A percentile compares a stretch with the other conserved stretches of the same genome.
phyloP scores from a whole-genome alignment of 2,888 invertebrate species.

The Gisinianus flammeolus region DNA sequence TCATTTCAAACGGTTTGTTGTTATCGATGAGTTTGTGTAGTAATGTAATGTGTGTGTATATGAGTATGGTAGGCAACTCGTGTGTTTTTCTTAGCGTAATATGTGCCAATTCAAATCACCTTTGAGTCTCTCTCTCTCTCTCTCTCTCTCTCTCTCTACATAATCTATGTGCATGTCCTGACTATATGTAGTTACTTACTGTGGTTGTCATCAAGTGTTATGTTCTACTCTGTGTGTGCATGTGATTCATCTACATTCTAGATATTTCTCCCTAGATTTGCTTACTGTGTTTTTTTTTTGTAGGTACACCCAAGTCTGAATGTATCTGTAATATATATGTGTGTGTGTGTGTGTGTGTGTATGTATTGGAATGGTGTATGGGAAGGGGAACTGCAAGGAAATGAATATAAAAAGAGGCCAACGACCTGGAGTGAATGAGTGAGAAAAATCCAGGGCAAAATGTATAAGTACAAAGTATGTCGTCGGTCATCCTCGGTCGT shows the following conservation, averaged over 20 bases:
- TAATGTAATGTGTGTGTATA: constrained; percentile 4
- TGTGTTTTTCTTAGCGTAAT: background rate
- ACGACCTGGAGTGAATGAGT: constrained; percentile 39
- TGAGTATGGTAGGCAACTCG: background rate
- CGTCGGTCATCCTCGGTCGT: constrained; percentile 43
- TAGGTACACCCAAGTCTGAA: background rate
- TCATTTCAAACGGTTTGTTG: constrained; percentile 19
- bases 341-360: background rate
- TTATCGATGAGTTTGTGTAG: constrained; percentile 3
- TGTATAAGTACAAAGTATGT: constrained; percentile 34
- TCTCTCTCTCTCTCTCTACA: no score
- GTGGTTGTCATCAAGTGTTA: background rate
- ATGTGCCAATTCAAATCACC: background rate
- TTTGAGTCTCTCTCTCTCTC: no score
- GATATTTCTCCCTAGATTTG: no score
- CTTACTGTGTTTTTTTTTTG: no score
- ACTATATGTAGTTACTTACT: background rate
- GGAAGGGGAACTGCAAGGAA: constrained; percentile 32
- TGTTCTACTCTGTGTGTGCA: background rate
- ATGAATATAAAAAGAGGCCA: constrained; percentile 43
- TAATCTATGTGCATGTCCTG: background rate
- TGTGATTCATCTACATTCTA: background rate
- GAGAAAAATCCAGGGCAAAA: constrained; percentile 42
- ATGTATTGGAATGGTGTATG: background rate
- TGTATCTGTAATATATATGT: constrained; percentile 5